phyloP scores from a whole-genome alignment of 2,888 invertebrate species.

The Nomada flava region DNA sequence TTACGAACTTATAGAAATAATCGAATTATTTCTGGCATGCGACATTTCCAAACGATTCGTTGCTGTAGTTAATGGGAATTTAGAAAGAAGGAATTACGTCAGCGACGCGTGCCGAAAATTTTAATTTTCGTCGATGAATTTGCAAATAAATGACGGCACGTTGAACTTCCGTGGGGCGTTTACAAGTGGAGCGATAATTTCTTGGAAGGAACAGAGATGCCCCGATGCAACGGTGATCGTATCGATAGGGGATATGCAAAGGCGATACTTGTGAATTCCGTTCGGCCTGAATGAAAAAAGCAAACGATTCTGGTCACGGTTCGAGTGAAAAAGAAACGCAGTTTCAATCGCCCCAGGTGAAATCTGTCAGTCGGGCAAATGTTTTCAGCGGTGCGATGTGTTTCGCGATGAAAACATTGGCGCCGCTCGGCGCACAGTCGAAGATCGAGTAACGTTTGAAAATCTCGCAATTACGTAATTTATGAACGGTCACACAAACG shows the following conservation, averaged over 20 bases:
- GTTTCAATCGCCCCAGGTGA: constrained; percentile 34
- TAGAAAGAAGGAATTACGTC: too few relatives aligned
- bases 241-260: background rate
- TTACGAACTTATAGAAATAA: too few relatives aligned
- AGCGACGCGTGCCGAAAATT: background rate
- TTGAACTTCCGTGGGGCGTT: background rate
- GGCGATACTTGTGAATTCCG: constrained; percentile 18
- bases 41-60: too few relatives aligned
- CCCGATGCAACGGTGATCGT: background rate
- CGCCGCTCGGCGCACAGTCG: background rate
- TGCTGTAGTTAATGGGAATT: too few relatives aligned
- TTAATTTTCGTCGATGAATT: background rate
- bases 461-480: constrained; percentile 3
- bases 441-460: background rate
- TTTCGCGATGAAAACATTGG: background rate
- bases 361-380: constrained; percentile 21
- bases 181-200: background rate
- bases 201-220: constrained; percentile 3
- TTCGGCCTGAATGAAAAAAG: constrained; percentile 2
- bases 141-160: background rate
- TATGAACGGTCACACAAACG: background rate
- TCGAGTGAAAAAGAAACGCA: constrained; percentile 45
- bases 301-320: constrained; percentile 34
- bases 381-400: background rate
- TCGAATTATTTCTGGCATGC: too few relatives aligned